Evolutionary conservation across 2,797 vertebrate species (phyloP).

Genomic region (Leucoraja ocellata): DNA sequence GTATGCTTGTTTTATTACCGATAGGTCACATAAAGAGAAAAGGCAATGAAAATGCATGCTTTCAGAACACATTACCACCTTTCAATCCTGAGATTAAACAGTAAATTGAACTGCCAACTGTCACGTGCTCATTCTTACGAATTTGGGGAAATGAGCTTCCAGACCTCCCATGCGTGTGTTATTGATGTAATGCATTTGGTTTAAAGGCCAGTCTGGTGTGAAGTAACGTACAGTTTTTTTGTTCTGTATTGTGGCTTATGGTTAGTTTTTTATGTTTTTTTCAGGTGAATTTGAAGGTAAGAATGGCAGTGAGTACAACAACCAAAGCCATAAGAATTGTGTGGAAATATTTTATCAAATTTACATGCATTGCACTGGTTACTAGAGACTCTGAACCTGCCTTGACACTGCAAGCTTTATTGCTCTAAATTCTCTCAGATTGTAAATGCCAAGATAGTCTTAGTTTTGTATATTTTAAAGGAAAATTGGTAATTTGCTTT

Average conservation of each 20-base stretch:
- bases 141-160: not conserved
- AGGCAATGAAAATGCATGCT: not conserved
- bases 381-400: not conserved
- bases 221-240: not conserved
- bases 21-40: not conserved
- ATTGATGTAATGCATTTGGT: not conserved
- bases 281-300: slow-evolving; percentile 62
- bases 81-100: not conserved
- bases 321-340: not conserved
- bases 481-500: not conserved
- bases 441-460: not conserved
- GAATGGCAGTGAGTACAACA: slow-evolving; percentile 41
- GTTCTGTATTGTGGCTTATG: not conserved
- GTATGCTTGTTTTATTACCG: not conserved
- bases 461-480: not conserved
- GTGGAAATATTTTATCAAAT: slow-evolving; percentile 25
- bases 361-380: slow-evolving; percentile 2
- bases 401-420: slow-evolving; percentile 27
- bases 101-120: not conserved
- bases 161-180: not conserved
- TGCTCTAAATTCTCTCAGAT: not conserved
- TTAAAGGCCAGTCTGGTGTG: not conserved
- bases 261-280: slow-evolving; percentile 43
- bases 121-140: not conserved
- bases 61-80: not conserved